phyloP scores from a whole-genome alignment of 2,797 vertebrate species.

The Sebastes iracundus region DNA sequence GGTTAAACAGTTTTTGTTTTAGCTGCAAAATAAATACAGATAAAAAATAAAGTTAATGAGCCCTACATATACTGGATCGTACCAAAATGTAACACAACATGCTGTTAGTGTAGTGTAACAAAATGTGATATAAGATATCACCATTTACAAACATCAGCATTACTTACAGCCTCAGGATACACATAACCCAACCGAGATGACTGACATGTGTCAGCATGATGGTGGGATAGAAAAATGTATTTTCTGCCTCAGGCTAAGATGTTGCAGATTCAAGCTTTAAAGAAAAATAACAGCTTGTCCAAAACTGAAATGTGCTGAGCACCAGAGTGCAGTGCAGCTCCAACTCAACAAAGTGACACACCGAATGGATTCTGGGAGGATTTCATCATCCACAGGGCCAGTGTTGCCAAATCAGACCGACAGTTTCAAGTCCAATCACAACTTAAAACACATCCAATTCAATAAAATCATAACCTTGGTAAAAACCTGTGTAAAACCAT shows the following conservation, averaged over 20 bases:
- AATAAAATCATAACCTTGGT: too few relatives aligned
- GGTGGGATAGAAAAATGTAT: background rate
- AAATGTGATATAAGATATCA: background rate
- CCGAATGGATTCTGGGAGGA: background rate
- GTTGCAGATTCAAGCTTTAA: background rate
- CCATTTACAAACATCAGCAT: background rate
- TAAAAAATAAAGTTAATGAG: background rate
- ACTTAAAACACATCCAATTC: too few relatives aligned
- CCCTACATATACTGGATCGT: background rate
- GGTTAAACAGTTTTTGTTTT: background rate
- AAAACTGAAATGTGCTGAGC: slow-evolving; percentile 23
- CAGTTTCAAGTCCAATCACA: too few relatives aligned
- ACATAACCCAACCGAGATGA: background rate
- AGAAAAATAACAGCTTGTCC: slow-evolving; percentile 3
- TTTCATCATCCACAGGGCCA: background rate
- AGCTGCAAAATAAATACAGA: background rate
- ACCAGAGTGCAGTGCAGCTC: background rate
- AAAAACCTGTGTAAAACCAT: too few relatives aligned
- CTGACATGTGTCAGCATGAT: slow-evolving; percentile 1
- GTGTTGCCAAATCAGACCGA: too few relatives aligned
- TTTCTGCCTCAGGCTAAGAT: slow-evolving; percentile 14
- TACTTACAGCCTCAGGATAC: background rate
- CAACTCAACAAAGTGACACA: background rate
- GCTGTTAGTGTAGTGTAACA: background rate
- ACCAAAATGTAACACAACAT: background rate